Conservation (phyloP, 2,888 invertebrate genomes). For the Aleiodes leptofemur region DNA sequence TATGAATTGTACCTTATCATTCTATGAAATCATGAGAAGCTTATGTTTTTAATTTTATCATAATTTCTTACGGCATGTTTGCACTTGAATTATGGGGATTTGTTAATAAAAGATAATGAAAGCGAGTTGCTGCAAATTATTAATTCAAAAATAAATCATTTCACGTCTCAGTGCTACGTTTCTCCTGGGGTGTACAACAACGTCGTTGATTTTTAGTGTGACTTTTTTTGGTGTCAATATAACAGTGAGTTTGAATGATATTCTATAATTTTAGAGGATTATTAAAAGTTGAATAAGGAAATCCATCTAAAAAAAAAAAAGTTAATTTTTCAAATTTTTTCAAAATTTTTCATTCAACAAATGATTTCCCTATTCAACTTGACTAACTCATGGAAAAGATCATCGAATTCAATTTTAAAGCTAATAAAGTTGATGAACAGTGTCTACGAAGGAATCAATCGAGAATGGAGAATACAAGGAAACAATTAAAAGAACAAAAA, state of each 20-base stretch:
- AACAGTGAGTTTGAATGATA: too few species aligned
- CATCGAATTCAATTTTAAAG: background rate
- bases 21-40: background rate
- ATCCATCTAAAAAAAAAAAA: too few species aligned
- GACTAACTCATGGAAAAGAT: background rate
- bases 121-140: too few species aligned
- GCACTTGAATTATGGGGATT: too few species aligned
- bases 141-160: too few species aligned
- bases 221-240: too few species aligned
- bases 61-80: background rate
- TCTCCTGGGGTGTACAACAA: background rate
- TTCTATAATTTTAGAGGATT: too few species aligned
- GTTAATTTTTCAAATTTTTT: too few species aligned
- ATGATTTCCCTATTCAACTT: slow-evolving; percentile 6
- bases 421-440: slow-evolving; percentile 34
- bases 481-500: slow-evolving; percentile 19
- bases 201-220: background rate
- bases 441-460: slow-evolving; percentile 47
- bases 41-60: background rate
- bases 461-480: slow-evolving; percentile 44
- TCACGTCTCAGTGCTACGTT: slow-evolving; percentile 6
- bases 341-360: too few species aligned
- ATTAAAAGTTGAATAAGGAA: too few species aligned
- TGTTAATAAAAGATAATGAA: too few species aligned
- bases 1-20: slow-evolving; percentile 11